Evolutionary conservation across 2,888 invertebrate species (phyloP), one percentile per base, ranked within the genome.

Genomic region (Trachelus stipa): DNA sequence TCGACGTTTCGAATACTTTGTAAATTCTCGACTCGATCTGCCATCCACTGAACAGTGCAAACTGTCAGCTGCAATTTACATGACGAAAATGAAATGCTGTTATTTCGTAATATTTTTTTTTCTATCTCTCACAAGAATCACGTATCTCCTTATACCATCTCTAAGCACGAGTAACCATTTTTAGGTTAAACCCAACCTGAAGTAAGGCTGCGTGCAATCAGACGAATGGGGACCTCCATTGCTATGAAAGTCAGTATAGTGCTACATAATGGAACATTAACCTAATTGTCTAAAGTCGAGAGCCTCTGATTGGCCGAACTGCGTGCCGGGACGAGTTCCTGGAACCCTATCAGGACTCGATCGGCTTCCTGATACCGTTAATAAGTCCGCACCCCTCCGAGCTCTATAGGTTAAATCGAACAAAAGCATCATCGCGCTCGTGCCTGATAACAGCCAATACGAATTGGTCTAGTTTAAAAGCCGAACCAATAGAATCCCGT

Each of bases 271-370:
- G 30, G 37, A 15, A 4, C 74, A 77, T 77, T 74, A 77, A 68
- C 77, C 77, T 74, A 74, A 77, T 77, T 77, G 73, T 68, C 56
- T 34, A 15, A 31, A 12, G 71, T 12, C 71, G 30, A 71, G 31
- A 34, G 56, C 23, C 76, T 68, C 68, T 73, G 77, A 77, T 77
- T 77, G 74, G 77, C 30, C 12, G 11, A 56, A 68, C 34, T 33
- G 73, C 74, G 33, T 74, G 56, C 73, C 37, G 34, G 71, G 34
- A 33, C 73, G 23, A 56, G 30, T 76, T 37, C 77, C 73, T 33
- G 75, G 56, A 34, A 69, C 31, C 78, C 78, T 75, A 78, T 78
- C 73, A 73, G 78, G 40, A 71, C 15, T 34, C 75, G 75, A 77
- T 77, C 33, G 34, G 31, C 74, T 35, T 68, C 68, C 74, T 73